Percentiles rank a stretch among this genome's conserved stretches.
Evolutionary conservation across 2,888 invertebrate genomes (phyloP).

Genomic region (Tortrix viridana): DNA sequence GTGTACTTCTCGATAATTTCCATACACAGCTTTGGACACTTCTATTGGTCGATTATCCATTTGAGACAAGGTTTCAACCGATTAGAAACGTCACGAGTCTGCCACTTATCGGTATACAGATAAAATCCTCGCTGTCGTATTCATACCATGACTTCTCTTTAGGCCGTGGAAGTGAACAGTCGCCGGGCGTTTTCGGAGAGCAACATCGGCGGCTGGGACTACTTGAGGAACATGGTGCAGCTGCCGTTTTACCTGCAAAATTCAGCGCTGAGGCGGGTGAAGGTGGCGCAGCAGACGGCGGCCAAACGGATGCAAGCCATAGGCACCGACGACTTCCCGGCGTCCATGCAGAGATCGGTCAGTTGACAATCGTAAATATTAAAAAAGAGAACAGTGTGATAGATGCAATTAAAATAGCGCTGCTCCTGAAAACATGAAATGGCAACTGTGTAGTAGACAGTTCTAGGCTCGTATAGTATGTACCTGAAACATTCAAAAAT

Average conservation of each 20-base stretch:
- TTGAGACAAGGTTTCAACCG: too few species aligned
- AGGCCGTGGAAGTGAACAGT: conserved; percentile 96
- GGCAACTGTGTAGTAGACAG: too few species aligned
- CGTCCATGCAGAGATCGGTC: conserved; percentile 79
- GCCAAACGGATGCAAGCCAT: conserved; percentile 74
- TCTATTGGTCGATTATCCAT: too few species aligned
- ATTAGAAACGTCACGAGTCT: too few species aligned
- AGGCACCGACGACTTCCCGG: conserved; percentile 82
- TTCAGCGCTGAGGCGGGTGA: conserved; percentile 95
- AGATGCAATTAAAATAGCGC: too few species aligned
- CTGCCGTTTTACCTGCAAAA: conserved; percentile 99
- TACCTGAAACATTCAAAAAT: too few species aligned
- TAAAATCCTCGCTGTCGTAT: background rate
- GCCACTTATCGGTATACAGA: too few species aligned
- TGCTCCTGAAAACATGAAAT: too few species aligned
- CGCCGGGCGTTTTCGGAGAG: conserved; percentile 94
- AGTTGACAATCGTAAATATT: conserved; percentile 47
- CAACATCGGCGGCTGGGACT: conserved; percentile 97
- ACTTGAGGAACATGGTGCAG: conserved; percentile 97
- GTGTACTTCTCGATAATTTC: too few species aligned
- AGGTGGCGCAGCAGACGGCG: conserved; percentile 93
- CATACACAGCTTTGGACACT: too few species aligned
- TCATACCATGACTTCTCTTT: conserved; percentile 25
- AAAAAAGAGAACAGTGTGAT: too few species aligned
- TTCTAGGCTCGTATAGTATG: too few species aligned